phyloP scores from a whole-genome alignment of 1,140 invertebrate species.

The Drosophila jambulina region DNA sequence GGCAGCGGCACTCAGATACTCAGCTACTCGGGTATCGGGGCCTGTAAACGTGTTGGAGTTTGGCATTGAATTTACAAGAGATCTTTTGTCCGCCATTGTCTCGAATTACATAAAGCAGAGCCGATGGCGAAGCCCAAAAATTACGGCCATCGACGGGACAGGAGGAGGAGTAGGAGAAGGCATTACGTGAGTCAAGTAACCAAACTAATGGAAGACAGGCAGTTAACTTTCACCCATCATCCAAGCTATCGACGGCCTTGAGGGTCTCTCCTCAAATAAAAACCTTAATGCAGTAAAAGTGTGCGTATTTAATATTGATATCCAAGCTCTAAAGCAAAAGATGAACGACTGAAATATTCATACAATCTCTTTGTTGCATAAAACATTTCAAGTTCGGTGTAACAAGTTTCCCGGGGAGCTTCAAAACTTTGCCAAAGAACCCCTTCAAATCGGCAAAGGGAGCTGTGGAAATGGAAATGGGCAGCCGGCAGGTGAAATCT shows the following conservation, averaged over 20 bases:
- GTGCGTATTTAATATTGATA: conserved; percentile 27
- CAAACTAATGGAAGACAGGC: conserved; percentile 25
- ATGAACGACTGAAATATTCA: conserved; percentile 28
- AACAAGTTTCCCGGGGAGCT: conserved; percentile 19
- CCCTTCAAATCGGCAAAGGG: background rate
- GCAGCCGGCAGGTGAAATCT: conserved; percentile 17
- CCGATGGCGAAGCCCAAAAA: conserved; percentile 18
- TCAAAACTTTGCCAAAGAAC: conserved; percentile 23
- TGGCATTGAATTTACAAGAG: conserved; percentile 55
- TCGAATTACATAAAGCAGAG: conserved; percentile 51
- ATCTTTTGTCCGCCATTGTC: conserved; percentile 55
- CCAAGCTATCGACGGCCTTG: conserved; percentile 38
- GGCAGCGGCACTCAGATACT: conserved; percentile 11
- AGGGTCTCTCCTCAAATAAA: background rate
- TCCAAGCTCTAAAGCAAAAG: conserved; percentile 7
- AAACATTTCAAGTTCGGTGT: conserved; percentile 33
- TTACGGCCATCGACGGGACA: conserved; percentile 21
- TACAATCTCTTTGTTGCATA: conserved; percentile 35
- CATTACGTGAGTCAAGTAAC: conserved; percentile 53
- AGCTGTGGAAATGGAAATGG: conserved; percentile 5
- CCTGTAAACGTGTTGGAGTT: conserved; percentile 25
- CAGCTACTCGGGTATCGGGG: conserved; percentile 20
- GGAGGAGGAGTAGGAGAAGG: conserved; percentile 1
- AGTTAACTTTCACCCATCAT: conserved; percentile 30
- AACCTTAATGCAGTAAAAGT: conserved; percentile 24